phyloP scores from a whole-genome alignment of 2,888 invertebrate species.

The Ceratothoa steindachneri region DNA sequence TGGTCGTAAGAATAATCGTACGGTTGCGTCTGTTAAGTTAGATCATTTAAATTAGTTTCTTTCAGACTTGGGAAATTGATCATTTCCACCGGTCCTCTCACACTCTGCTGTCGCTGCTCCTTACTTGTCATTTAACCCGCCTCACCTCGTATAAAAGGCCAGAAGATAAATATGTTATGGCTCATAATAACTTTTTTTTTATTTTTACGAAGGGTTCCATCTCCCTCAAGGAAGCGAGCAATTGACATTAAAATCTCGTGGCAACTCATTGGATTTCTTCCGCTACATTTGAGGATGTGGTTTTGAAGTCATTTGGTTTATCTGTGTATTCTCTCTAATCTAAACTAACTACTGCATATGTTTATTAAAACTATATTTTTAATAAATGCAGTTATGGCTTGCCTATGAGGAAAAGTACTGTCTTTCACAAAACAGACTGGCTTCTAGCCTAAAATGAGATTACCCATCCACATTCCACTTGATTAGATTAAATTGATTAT shows the following conservation, averaged over 20 bases:
- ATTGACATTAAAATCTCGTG: no score
- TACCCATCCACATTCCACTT: background rate
- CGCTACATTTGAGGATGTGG: no score
- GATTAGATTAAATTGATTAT: background rate
- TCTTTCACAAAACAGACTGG: background rate
- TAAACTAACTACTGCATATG: background rate
- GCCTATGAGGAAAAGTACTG: background rate
- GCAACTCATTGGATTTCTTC: no score
- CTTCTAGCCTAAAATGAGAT: background rate
- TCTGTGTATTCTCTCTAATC: no score
- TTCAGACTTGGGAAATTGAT: background rate
- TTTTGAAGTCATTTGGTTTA: no score
- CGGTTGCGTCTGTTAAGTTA: no score
- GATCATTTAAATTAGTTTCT: background rate
- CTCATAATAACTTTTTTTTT: no score
- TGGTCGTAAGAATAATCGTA: no score
- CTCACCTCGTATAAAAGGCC: background rate
- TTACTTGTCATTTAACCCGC: background rate
- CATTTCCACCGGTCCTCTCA: background rate
- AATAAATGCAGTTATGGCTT: background rate
- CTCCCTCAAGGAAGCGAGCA: no score
- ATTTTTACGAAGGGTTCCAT: no score
- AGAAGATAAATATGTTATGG: no score
- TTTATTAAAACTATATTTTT: background rate
- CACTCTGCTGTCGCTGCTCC: no score